Conservation (phyloP, 1,140 invertebrate genomes). For the Nomia melanderi region DNA sequence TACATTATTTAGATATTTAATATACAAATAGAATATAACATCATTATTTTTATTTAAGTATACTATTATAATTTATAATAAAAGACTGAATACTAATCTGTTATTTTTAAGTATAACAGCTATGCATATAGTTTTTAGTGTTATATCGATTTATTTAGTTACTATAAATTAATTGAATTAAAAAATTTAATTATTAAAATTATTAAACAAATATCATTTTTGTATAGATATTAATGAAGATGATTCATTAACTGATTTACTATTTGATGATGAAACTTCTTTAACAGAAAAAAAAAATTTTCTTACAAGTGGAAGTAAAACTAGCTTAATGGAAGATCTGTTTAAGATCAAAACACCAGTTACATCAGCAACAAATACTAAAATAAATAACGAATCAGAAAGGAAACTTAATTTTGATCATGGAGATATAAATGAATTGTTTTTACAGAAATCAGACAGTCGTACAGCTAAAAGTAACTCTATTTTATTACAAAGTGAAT, state of each 20-base stretch:
- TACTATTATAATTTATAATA: not conserved
- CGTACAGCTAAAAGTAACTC: constrained; percentile 12
- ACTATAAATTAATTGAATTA: not conserved
- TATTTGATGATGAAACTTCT: constrained; percentile 63
- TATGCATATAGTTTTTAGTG: not conserved
- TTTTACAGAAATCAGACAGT: constrained; percentile 17
- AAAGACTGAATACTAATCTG: not conserved
- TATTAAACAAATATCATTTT: constrained; percentile 3
- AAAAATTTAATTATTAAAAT: not conserved
- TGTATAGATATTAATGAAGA: constrained; percentile 61
- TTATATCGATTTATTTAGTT: not conserved
- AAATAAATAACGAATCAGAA: constrained; percentile 7
- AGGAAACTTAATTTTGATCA: constrained; percentile 3
- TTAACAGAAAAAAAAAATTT: constrained; percentile 43
- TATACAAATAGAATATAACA: constrained; percentile 1
- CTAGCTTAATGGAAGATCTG: constrained; percentile 61
- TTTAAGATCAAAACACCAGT: constrained; percentile 61
- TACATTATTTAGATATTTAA: not conserved
- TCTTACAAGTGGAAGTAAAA: constrained; percentile 43
- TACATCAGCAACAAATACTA: constrained; percentile 9
- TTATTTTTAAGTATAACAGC: not conserved
- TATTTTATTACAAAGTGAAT: constrained; percentile 16
- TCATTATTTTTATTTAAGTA: constrained; percentile 1
- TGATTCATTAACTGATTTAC: constrained; percentile 62
- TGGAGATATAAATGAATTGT: constrained; percentile 18